phyloP scores from a whole-genome alignment of 1,140 invertebrate species.

The Mactra quadrangularis region DNA sequence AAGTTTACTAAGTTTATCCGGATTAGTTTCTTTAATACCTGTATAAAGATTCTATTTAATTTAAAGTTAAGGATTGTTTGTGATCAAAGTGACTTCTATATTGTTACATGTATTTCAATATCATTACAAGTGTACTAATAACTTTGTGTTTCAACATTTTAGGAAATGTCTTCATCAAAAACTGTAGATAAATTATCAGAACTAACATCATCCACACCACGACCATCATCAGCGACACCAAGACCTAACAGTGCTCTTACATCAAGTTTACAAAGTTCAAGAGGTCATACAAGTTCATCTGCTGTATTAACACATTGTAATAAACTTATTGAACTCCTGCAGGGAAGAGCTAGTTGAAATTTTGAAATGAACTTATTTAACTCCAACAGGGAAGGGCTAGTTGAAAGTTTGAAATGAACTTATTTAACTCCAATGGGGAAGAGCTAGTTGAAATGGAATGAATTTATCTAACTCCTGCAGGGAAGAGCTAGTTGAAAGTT shows the following conservation, averaged over 20 bases:
- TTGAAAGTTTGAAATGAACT: slow-evolving; percentile 55
- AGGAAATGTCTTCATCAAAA: slow-evolving; percentile 71
- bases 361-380: neutral
- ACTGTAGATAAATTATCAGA: slow-evolving; percentile 70
- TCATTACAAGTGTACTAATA: too few relatives aligned
- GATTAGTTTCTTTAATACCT: too few relatives aligned
- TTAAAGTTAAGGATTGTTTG: too few relatives aligned
- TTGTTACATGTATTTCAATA: too few relatives aligned
- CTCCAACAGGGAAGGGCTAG: too few relatives aligned
- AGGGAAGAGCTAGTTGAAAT: slow-evolving; percentile 30
- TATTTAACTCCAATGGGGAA: slow-evolving; percentile 25
- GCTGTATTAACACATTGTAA: slow-evolving; percentile 55
- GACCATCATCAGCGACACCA: slow-evolving; percentile 55
- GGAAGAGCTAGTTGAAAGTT: too few relatives aligned
- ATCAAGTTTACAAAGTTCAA: slow-evolving; percentile 54
- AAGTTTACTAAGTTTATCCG: too few relatives aligned
- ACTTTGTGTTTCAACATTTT: neutral
- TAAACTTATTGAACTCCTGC: slow-evolving; percentile 42
- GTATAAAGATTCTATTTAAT: too few relatives aligned
- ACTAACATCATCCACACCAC: slow-evolving; percentile 56
- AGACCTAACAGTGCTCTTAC: slow-evolving; percentile 56
- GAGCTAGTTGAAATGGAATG: slow-evolving; percentile 12
- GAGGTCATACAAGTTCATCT: slow-evolving; percentile 54
- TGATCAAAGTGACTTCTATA: too few relatives aligned
- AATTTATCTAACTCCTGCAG: too few relatives aligned